A percentile compares a stretch with the other conserved stretches of the same genome.
Conservation (phyloP, 2,888 invertebrate genomes). For the Escarpia spicata region DNA sequence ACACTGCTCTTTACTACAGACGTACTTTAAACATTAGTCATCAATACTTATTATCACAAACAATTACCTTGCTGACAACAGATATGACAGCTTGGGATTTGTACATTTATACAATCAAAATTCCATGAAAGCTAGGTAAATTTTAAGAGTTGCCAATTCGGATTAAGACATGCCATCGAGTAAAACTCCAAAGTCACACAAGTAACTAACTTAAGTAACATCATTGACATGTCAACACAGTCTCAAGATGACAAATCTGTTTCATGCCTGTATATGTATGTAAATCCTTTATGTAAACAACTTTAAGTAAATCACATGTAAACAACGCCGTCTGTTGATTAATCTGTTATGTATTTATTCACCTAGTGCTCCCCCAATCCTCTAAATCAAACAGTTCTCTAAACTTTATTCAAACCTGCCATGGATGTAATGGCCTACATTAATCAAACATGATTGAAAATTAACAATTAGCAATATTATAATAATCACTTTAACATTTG, state of each 20-base stretch:
- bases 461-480: neutral
- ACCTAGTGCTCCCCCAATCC: neutral
- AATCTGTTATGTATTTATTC: neutral
- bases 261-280: neutral
- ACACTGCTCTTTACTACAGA: too few relatives aligned
- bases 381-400: neutral
- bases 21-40: too few relatives aligned
- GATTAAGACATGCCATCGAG: too few relatives aligned
- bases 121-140: too few relatives aligned
- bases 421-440: neutral
- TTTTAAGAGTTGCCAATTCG: too few relatives aligned
- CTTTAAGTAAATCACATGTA: neutral
- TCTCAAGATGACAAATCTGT: neutral
- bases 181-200: neutral
- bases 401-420: neutral
- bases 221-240: neutral
- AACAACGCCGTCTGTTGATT: slow-evolving; percentile 4
- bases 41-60: too few relatives aligned
- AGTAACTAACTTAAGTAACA: neutral
- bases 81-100: too few relatives aligned
- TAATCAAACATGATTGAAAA: neutral
- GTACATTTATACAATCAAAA: too few relatives aligned
- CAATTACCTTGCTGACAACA: too few relatives aligned
- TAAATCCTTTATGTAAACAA: neutral
- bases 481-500: neutral